A percentile compares a stretch with the other conserved stretches of the same genome.
phyloP scores from a whole-genome alignment of 2,113 vertebrate species.

The Caracal caracal region DNA sequence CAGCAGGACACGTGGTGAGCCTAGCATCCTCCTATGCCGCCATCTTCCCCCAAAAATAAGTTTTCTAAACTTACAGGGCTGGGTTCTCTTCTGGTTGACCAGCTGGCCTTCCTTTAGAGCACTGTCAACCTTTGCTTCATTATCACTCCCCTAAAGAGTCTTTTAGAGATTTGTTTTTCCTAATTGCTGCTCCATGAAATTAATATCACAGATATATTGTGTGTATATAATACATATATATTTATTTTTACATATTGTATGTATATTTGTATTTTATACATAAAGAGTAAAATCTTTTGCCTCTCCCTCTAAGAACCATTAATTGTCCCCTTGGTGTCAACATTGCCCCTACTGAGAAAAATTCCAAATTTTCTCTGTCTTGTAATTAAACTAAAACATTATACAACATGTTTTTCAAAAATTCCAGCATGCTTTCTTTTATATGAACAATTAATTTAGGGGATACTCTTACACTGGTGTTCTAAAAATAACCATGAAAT shows the following conservation, averaged over 20 bases:
- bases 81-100: neutral
- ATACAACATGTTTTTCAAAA: neutral
- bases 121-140: neutral
- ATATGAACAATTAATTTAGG: neutral
- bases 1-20: too few relatives aligned
- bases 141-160: neutral
- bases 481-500: neutral
- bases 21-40: rapidly evolving
- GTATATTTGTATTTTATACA: neutral
- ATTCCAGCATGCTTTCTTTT: neutral
- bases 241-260: neutral
- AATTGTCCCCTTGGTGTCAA: neutral
- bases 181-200: neutral
- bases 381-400: neutral
- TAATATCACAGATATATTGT: neutral
- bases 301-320: neutral
- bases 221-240: neutral
- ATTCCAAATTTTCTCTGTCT: neutral
- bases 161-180: neutral
- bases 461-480: neutral
- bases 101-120: neutral
- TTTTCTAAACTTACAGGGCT: neutral
- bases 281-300: neutral
- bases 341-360: neutral
- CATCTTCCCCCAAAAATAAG: neutral